Conservation (phyloP, 2,888 invertebrate species). For the Caenorhabditis angaria region DNA sequence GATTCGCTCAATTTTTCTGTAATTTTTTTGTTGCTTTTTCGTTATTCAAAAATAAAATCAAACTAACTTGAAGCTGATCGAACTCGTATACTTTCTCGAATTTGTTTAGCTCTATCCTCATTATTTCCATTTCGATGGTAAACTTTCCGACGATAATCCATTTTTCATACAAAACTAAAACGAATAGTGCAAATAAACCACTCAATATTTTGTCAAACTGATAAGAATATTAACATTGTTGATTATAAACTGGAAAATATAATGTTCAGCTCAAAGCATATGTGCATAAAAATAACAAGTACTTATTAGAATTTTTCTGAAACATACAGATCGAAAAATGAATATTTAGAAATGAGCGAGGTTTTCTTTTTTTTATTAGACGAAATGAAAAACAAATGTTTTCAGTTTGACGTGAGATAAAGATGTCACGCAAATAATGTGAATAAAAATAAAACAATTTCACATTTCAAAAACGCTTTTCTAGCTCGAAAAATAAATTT, state of each 20-base stretch:
- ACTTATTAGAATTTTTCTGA: too few species aligned
- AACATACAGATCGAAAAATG: too few species aligned
- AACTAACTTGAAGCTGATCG: conserved; percentile 23
- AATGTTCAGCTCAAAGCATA: too few species aligned
- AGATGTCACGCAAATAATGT: too few species aligned
- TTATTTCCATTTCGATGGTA: conserved; percentile 32
- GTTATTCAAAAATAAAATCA: background rate
- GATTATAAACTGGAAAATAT: background rate
- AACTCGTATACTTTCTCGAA: conserved; percentile 34
- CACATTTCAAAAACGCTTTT: too few species aligned
- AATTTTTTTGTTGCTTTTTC: background rate
- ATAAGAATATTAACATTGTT: background rate
- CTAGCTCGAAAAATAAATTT: too few species aligned
- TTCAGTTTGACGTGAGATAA: too few species aligned
- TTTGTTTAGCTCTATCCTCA: conserved; percentile 24
- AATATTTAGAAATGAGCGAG: background rate
- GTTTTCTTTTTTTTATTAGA: too few species aligned
- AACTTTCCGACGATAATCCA: conserved; percentile 35
- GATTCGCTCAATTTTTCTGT: conserved; percentile 16
- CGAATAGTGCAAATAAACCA: background rate
- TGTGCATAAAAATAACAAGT: too few species aligned
- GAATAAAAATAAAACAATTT: too few species aligned
- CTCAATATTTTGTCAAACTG: background rate
- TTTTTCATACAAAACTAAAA: background rate
- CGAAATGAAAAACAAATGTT: too few species aligned